Evolutionary conservation across 1,140 invertebrate genomes (phyloP), one percentile per base, ranked within the genome.

Genomic region (Phymastichus coffea): DNA sequence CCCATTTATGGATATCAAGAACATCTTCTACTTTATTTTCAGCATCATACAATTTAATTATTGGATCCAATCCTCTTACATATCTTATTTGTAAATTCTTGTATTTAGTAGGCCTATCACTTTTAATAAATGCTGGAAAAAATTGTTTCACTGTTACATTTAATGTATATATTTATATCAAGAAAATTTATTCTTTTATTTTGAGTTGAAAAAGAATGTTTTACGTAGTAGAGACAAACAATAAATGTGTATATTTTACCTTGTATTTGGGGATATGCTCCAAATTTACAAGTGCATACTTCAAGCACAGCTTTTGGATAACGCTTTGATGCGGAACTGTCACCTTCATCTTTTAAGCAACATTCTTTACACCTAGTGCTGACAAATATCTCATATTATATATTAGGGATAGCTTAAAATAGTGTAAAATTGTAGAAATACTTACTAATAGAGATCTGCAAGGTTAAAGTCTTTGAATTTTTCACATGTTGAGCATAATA

Each of bases 211-310:
- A 46, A 12, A 30, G 12, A 30, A 30, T 30, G 6, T 30, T 12
- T 30, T 30, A 12, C 12, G 28, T 6, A 30, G 6, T 14, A 33
- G 14, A 33, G 14, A 33, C 14, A n/a, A n/a, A n/a, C n/a, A n/a
- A n/a, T n/a, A n/a, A n/a, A n/a, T n/a, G n/a, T n/a, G n/a, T 33
- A 10, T 43, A 25, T 30, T 49, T 48, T 78, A 87, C 87, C 87
- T 85, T 96, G 91, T 69, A 97, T 95, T 83, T 97, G 95, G 43
- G 95, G 94, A 85, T 94, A 97, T 33, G 92, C 88, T 59, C 92
- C 92, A 81, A 96, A 95, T 82, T 97, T 97, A 78, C 95, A 97
- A 61, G 92, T 94, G 73, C 94, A 97, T 1, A 97, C 92, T 84
- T 95, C 91, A 23, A 97, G 78, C 44, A 93, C 84, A 14, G 94